Evolutionary conservation across 2,113 vertebrate genomes (phyloP).

Genomic region (Sapayoa aenigma): DNA sequence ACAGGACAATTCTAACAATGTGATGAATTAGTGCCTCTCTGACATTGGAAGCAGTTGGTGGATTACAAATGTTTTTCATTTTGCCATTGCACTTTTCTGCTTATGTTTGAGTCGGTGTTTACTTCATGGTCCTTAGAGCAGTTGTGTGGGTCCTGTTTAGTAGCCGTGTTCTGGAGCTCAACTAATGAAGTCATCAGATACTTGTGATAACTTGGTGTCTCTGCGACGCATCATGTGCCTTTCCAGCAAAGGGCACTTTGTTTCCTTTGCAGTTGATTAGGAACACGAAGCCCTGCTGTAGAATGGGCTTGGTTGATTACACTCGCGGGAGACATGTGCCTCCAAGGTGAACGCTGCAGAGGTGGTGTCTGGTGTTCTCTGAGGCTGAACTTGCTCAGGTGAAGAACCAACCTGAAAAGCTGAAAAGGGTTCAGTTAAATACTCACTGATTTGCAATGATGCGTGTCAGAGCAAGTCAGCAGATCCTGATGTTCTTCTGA

Average conservation of each 20-base stretch:
- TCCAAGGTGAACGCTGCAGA: not conserved
- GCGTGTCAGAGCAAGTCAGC: not conserved
- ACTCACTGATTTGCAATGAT: not conserved
- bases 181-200: not conserved
- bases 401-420: not conserved
- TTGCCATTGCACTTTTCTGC: not conserved
- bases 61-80: not conserved
- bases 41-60: not conserved
- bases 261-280: not conserved
- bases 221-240: accelerated
- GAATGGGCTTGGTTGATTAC: accelerated
- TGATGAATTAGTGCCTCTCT: not conserved
- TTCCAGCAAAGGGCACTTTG: not conserved
- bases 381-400: not conserved
- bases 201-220: not conserved
- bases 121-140: not conserved
- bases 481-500: not conserved
- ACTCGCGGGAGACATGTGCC: accelerated
- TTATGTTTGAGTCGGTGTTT: not conserved
- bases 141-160: not conserved
- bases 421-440: not conserved
- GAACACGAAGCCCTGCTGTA: accelerated
- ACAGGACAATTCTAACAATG: not conserved
- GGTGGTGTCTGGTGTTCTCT: accelerated
- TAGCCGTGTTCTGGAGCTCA: not conserved